A percentile compares a stretch with the other conserved stretches of the same genome.
phyloP scores from a whole-genome alignment of 2,888 invertebrate species.

The Aproaerema taeniolella region DNA sequence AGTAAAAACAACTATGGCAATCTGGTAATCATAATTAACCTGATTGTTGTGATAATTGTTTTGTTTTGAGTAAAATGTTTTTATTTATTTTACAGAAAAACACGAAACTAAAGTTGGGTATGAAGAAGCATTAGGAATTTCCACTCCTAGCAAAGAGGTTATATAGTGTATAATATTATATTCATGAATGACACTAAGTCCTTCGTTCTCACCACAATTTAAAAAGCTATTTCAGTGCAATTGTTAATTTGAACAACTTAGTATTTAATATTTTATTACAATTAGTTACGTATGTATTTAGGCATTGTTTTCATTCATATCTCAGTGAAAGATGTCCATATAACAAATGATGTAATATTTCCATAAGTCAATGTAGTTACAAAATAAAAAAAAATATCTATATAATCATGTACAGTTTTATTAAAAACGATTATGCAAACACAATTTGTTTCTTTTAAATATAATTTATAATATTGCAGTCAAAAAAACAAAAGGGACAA shows the following conservation, averaged over 20 bases:
- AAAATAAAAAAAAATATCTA: constrained; percentile 52
- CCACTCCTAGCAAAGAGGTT: constrained; percentile 93
- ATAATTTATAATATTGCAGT: too few species aligned
- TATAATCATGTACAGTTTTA: constrained; percentile 72
- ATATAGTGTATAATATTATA: constrained; percentile 54
- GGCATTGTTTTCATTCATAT: constrained; percentile 49
- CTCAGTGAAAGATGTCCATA: constrained; percentile 63
- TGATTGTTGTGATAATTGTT: too few species aligned
- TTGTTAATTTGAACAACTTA: constrained; percentile 64
- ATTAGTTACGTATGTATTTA: constrained; percentile 46
- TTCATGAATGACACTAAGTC: constrained; percentile 19
- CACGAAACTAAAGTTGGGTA: constrained; percentile 84
- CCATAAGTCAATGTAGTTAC: constrained; percentile 50
- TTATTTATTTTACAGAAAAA: too few species aligned
- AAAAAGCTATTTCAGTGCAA: constrained; percentile 65
- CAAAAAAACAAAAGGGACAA: too few species aligned
- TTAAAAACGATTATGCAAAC: constrained; percentile 48
- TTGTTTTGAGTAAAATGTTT: too few species aligned
- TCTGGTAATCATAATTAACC: too few species aligned
- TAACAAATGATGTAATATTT: constrained; percentile 53
- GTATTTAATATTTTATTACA: constrained; percentile 40
- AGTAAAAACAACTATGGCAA: constrained; percentile 1
- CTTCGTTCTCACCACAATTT: constrained; percentile 43
- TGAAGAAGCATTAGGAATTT: constrained; percentile 94
- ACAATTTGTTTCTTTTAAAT: not conserved